A percentile compares a stretch with the other conserved stretches of the same genome.
These are phyloP conservation scores for Drosophila neoperkinsi DNA, from an alignment of 2,888 invertebrate genomes.

Conservation along the genomic window DNA sequence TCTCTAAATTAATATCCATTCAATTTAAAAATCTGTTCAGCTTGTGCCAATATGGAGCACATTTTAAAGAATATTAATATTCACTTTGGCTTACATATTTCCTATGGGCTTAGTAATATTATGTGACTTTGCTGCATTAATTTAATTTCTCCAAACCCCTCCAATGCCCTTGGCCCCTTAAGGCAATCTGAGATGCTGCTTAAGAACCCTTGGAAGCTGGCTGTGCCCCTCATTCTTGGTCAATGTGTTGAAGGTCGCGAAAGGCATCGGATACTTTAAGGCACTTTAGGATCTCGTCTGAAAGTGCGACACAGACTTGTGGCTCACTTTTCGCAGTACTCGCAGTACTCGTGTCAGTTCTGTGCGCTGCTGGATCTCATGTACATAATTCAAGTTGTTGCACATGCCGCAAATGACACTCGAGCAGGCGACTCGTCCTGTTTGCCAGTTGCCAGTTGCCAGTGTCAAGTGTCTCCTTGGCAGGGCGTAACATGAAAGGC, in stretches of 20 bases:
- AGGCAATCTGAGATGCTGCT: constrained; percentile 1
- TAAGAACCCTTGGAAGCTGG: not conserved
- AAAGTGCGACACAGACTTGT: constrained; percentile 4
- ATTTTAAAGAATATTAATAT: not conserved
- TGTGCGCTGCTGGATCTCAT: constrained; percentile 54
- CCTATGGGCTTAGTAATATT: not conserved
- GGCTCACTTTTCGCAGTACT: constrained; percentile 4
- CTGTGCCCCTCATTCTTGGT: constrained; percentile 26
- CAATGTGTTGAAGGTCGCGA: constrained; percentile 60
- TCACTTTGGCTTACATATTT: not conserved
- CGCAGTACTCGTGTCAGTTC: constrained; percentile 10
- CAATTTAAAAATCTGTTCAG: not conserved
- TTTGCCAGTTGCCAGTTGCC: constrained; percentile 32
- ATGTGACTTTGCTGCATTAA: not conserved
- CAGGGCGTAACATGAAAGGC: constrained; percentile 72
- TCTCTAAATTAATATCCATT: not conserved
- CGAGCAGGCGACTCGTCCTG: constrained; percentile 40
- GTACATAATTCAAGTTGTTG: constrained; percentile 81
- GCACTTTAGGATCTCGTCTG: constrained; percentile 30
- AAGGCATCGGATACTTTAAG: constrained; percentile 27
- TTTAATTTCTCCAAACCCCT: not conserved
- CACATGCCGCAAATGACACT: constrained; percentile 75
- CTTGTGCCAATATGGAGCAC: not conserved
- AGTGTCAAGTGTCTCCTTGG: constrained; percentile 63
- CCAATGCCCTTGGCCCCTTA: not conserved